Evolutionary conservation across 1,140 invertebrate genomes (phyloP).

Genomic region (Physella acuta): DNA sequence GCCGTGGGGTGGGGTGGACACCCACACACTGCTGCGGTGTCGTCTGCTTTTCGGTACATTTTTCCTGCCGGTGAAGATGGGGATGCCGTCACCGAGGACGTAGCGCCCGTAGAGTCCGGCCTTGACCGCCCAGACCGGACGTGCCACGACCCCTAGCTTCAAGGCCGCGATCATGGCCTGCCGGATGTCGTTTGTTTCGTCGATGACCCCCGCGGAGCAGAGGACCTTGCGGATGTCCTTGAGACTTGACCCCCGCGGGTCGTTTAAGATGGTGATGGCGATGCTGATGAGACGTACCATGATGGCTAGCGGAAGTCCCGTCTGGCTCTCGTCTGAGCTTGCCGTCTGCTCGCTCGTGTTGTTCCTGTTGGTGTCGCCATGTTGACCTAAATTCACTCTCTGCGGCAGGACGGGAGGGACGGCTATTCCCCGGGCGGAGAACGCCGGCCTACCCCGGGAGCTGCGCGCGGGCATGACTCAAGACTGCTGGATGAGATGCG

Average conservation of each 20-base stretch:
- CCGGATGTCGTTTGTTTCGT: background rate
- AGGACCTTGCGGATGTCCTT: slow-evolving; percentile 20
- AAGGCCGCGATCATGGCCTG: slow-evolving; percentile 17
- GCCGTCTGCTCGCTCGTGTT: background rate
- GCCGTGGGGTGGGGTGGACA: background rate
- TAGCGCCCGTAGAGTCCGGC: slow-evolving; percentile 18
- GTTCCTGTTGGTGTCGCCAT: background rate
- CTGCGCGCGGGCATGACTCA: too few relatives aligned
- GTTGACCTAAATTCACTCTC: background rate
- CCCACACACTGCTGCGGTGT: background rate
- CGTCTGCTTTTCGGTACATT: background rate
- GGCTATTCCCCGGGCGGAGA: too few relatives aligned
- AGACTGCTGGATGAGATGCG: too few relatives aligned
- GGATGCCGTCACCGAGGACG: slow-evolving; percentile 17
- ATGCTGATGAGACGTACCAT: slow-evolving; percentile 6
- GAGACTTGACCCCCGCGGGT: slow-evolving; percentile 2
- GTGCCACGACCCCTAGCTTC: background rate
- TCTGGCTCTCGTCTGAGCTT: background rate
- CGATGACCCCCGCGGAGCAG: background rate
- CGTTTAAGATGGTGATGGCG: background rate
- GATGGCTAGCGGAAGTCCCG: background rate
- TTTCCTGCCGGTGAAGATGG: slow-evolving; percentile 14
- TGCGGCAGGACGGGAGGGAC: too few relatives aligned
- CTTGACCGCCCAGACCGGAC: slow-evolving; percentile 17
- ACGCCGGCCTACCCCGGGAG: too few relatives aligned